Conservation (phyloP, 2,113 vertebrate species). For the Cathartes aura region DNA sequence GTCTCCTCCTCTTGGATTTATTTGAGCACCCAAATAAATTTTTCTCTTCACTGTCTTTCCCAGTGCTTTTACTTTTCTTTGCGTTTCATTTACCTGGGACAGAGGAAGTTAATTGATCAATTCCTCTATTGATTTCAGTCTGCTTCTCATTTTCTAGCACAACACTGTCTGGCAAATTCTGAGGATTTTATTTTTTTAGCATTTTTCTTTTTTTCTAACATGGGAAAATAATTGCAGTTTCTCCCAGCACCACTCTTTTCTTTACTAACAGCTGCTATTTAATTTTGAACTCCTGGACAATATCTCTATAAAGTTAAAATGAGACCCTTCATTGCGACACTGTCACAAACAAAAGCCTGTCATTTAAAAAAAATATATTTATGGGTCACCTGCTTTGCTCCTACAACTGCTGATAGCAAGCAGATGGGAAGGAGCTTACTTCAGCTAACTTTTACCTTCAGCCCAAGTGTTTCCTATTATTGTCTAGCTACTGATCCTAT, state of each 20-base stretch:
- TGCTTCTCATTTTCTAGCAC: not conserved
- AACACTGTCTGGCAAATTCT: not conserved
- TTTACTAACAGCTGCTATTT: not conserved
- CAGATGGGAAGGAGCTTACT: slow-evolving; percentile 61
- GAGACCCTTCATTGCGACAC: not conserved
- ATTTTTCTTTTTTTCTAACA: not conserved
- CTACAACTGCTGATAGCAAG: slow-evolving; percentile 58
- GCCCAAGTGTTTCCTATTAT: slow-evolving; percentile 69
- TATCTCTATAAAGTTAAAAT: not conserved
- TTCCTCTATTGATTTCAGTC: not conserved
- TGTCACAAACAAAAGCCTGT: slow-evolving; percentile 20
- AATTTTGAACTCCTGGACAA: not conserved
- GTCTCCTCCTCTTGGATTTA: not conserved
- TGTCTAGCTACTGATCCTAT: slow-evolving; percentile 60
- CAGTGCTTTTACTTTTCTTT: not conserved
- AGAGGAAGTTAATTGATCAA: not conserved
- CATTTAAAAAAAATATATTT: not conserved
- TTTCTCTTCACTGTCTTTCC: not conserved
- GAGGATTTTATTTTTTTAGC: not conserved
- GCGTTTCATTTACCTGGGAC: not conserved
- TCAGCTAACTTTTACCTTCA: slow-evolving; percentile 47
- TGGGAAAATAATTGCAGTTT: not conserved
- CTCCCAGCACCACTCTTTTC: not conserved
- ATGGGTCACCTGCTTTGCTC: slow-evolving; percentile 59
- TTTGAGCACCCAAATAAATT: not conserved